phyloP scores from a whole-genome alignment of 2,888 invertebrate genomes.

The Mythimna albipuncta region DNA sequence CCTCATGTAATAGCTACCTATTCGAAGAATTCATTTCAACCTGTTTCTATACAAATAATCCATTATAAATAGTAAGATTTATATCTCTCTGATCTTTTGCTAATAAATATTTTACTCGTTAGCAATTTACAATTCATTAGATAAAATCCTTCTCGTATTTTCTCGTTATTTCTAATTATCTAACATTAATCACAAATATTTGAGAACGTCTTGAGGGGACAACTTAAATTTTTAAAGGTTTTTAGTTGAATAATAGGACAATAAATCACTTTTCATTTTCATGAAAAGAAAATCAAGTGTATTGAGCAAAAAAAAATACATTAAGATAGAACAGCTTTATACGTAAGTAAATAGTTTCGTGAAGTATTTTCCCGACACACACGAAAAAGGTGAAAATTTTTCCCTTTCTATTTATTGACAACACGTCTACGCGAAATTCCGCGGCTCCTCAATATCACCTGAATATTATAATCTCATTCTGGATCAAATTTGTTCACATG shows the following conservation, averaged over 20 bases:
- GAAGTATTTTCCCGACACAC: conserved; percentile 29
- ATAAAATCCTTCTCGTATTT: conserved; percentile 6
- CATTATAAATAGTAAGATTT: neutral
- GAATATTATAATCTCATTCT: conserved; percentile 82
- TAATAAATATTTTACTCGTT: conserved; percentile 13
- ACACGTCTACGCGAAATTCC: conserved; percentile 34
- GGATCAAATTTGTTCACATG: conserved; percentile 86
- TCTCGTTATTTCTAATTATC: neutral
- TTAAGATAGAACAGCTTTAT: neutral
- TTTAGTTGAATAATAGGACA: neutral
- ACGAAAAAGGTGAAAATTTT: conserved; percentile 28
- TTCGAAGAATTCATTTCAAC: neutral
- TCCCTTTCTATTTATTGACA: conserved; percentile 43
- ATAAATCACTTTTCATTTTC: conserved; percentile 3
- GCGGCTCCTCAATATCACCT: conserved; percentile 68
- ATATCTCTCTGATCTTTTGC: neutral
- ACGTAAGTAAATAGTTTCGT: neutral
- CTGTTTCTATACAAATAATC: conserved; percentile 12
- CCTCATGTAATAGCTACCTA: too few species aligned
- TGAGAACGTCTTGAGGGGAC: neutral
- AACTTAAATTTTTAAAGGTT: conserved; percentile 1
- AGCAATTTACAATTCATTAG: conserved; percentile 17
- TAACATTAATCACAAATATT: conserved; percentile 19
- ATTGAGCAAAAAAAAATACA: neutral
- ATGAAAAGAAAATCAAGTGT: too few species aligned